Evolutionary conservation across 2,888 invertebrate species (phyloP).

Genomic region (Sphaeridia pumilis): DNA sequence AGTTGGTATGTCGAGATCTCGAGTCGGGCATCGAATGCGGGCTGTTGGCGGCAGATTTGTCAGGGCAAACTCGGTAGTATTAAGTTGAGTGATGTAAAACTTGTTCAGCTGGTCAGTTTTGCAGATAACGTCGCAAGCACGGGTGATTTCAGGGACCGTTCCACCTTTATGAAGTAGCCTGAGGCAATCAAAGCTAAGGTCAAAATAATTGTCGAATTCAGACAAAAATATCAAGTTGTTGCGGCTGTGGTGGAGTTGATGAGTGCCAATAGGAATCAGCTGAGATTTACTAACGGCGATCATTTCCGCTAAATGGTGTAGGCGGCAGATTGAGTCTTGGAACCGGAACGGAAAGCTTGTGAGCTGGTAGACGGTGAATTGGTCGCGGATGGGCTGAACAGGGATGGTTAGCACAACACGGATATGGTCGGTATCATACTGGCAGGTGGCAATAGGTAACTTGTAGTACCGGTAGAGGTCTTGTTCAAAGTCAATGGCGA

Average conservation of each 20-base stretch:
- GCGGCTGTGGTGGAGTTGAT: not conserved
- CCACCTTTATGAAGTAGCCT: not conserved
- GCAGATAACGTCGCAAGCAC: not conserved
- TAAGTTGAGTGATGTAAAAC: not conserved
- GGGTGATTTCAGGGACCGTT: not conserved
- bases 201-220: not conserved
- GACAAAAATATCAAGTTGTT: not conserved
- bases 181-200: not conserved
- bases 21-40: not conserved
- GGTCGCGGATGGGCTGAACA: not conserved
- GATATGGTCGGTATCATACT: not conserved
- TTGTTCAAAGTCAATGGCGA: no score
- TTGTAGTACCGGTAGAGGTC: not conserved
- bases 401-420: not conserved
- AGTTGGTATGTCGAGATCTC: not conserved
- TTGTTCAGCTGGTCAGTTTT: not conserved
- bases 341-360: not conserved
- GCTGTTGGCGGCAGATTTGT: not conserved
- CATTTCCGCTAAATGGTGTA: not conserved
- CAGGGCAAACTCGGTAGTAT: not conserved
- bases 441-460: not conserved
- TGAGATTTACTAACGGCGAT: not conserved
- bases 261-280: not conserved
- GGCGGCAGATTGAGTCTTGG: not conserved
- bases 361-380: not conserved